A percentile compares a stretch with the other conserved stretches of the same genome.
phyloP scores from a whole-genome alignment of 2,113 vertebrate genomes.

The Monopterus albus region DNA sequence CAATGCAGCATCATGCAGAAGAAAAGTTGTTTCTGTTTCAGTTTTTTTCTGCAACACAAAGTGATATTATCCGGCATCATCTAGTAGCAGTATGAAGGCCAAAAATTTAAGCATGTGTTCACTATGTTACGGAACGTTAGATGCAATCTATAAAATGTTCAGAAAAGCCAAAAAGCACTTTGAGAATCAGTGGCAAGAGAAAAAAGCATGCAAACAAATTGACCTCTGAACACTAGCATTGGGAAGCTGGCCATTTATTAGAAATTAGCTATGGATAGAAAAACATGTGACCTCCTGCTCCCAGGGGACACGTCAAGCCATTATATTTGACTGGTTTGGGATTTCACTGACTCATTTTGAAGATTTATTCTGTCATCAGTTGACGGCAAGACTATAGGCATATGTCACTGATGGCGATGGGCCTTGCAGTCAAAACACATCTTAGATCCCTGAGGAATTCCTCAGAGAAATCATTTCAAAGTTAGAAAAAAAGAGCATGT shows the following conservation, averaged over 20 bases:
- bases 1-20: too few relatives aligned
- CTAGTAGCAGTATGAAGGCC: too few relatives aligned
- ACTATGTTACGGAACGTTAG: background rate
- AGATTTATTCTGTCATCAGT: constrained; percentile 79
- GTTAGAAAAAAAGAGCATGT: background rate
- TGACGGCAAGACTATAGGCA: constrained; percentile 58
- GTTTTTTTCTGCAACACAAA: too few relatives aligned
- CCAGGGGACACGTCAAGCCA: constrained; percentile 65
- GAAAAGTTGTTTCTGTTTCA: too few relatives aligned
- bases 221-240: constrained; percentile 70
- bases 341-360: constrained; percentile 69
- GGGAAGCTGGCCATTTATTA: constrained; percentile 75
- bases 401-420: constrained; percentile 57
- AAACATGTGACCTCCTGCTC: constrained; percentile 71
- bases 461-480: constrained; percentile 30
- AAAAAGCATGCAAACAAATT: constrained; percentile 76
- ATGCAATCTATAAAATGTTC: background rate
- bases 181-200: background rate
- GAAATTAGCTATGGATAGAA: constrained; percentile 75
- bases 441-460: constrained; percentile 32
- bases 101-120: background rate
- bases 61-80: too few relatives aligned
- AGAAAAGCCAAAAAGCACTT: constrained; percentile 14
- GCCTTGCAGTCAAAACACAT: constrained; percentile 60
- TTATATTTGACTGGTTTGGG: constrained; percentile 71